Evolutionary conservation across 2,113 vertebrate species (phyloP).

Genomic region (Drymodes brunneopygia): DNA sequence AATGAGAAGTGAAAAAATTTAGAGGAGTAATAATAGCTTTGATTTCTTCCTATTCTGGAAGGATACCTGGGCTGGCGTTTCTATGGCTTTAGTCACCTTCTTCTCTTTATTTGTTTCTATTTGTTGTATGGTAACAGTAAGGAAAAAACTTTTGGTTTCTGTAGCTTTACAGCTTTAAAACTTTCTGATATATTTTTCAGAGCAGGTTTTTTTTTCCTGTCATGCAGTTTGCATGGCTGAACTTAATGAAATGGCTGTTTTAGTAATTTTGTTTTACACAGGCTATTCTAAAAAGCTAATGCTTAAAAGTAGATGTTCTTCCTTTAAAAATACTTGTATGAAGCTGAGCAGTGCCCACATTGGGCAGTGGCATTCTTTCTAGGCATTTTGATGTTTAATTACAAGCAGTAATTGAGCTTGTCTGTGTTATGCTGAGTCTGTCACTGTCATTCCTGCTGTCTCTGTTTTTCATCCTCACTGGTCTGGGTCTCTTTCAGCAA

Average conservation of each 20-base stretch:
- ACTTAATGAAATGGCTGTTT: not conserved
- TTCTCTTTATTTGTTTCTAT: not conserved
- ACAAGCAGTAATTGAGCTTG: not conserved
- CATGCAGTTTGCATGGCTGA: not conserved
- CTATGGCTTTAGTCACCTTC: not conserved
- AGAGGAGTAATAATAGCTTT: not conserved
- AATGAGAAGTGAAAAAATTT: not conserved
- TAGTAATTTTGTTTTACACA: not conserved
- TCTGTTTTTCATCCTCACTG: not conserved
- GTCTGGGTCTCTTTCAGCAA: not conserved
- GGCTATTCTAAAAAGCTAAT: not conserved
- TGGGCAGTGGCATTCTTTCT: not conserved
- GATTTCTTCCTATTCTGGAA: not conserved
- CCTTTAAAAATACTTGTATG: not conserved
- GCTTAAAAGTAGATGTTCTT: not conserved
- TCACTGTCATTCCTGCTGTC: not conserved
- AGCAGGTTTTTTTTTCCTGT: not conserved
- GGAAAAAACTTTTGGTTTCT: not conserved
- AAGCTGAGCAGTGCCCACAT: not conserved
- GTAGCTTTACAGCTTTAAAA: not conserved
- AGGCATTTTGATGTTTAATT: not conserved
- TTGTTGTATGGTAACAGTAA: not conserved
- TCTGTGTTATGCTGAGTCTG: accelerated
- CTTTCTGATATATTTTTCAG: not conserved
- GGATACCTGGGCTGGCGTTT: not conserved